Evolutionary conservation across 2,797 vertebrate genomes (phyloP).

Genomic region (Siniperca obscura): DNA sequence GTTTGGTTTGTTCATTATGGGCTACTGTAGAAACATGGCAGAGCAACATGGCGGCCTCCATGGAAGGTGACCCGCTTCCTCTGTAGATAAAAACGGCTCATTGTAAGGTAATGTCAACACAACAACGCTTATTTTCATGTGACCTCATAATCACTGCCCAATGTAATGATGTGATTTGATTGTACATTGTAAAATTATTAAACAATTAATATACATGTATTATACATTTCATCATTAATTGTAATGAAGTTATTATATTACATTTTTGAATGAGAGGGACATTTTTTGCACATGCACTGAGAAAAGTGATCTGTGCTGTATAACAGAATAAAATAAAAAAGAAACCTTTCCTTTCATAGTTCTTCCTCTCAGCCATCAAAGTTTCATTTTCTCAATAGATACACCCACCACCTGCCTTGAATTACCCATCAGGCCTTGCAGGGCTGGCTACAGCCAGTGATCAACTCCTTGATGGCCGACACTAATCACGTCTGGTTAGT

Average conservation of each 20-base stretch:
- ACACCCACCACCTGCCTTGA: conserved; percentile 21
- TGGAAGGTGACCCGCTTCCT: no score
- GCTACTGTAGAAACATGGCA: no score
- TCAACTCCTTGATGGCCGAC: conserved; percentile 51
- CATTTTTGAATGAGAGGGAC: background rate
- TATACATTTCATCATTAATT: background rate
- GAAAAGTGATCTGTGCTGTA: background rate
- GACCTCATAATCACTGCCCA: background rate
- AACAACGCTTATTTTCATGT: no score
- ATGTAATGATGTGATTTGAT: background rate
- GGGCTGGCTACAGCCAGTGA: conserved; percentile 14
- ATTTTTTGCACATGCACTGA: background rate
- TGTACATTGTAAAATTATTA: background rate
- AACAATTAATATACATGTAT: background rate
- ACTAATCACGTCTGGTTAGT: conserved; percentile 74
- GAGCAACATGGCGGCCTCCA: no score
- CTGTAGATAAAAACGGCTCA: no score
- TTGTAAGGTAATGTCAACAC: background rate
- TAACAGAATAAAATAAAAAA: background rate
- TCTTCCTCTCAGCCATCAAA: background rate
- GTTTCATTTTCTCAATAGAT: conserved; percentile 17
- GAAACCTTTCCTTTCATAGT: background rate
- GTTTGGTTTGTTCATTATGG: no score
- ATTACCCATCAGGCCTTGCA: conserved; percentile 59
- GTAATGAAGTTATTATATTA: background rate